Base-by-base conservation (phyloP, 2,888 invertebrate species). In the Eilema sororculum region DNA sequence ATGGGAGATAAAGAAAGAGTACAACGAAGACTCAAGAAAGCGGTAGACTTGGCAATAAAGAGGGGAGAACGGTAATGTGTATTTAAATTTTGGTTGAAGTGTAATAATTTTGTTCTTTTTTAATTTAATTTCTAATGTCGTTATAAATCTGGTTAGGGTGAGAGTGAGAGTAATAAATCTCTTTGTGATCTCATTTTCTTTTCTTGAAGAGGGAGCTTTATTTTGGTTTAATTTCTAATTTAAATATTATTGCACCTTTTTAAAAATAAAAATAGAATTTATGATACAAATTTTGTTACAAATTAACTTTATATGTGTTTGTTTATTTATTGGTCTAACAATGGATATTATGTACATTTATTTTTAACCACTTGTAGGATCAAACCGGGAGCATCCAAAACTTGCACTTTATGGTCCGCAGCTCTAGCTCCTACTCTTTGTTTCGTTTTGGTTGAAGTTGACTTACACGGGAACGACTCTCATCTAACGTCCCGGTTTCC, bases 71-170 rank as follows among this genome's bases (percentile, higher is more conserved):
- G 86, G 89, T 95, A 95, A 95, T 95, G 94, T 91, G 89, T 93
- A 95, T 95, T 95, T 95, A 95, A 95, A 95, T 95, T 94, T 93
- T 88, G 91, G 91, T 91, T 94, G 91, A 90, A 95, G 93, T 93
- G 92, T 92, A 93, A 94, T 95, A 95, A 94, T 93, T 95, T 90
- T 88, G 87, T 92, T 20, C 12, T 94, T 95, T 65, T 95, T 95
- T 95, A 95, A 95, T 95, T 95, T 95, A 95, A 94, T 95, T 94
- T 94, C 89, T 93, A 93, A 92, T 91, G 86, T 82, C 78, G 82
- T 87, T 86, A 84, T 92, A 91, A 91, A 90, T 91, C 89, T 85
- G 71, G 62, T 78, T 82, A 82, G 91, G 90, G 92, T 86, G 88
- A 86, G 78, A 78, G 79, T 80, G 81, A 75, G 78, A 79, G 78